Conservation (phyloP, 1,140 invertebrate species). For the Mylabris phalerata region DNA sequence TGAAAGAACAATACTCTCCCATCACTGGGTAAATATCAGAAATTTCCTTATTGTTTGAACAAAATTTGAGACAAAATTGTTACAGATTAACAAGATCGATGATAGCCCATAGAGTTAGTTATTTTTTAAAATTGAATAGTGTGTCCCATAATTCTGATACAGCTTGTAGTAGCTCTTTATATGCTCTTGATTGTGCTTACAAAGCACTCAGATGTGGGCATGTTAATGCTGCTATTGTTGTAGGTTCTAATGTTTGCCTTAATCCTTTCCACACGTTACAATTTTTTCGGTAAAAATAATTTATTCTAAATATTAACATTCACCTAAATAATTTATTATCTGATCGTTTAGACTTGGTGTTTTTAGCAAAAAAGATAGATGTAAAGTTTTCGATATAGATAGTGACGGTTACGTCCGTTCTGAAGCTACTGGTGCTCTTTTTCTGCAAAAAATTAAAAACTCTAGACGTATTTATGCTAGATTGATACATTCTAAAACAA, state of each 20-base stretch:
- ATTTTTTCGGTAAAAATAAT: slow-evolving; percentile 53
- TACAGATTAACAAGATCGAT: slow-evolving; percentile 37
- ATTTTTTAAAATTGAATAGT: slow-evolving; percentile 60
- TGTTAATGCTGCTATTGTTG: slow-evolving; percentile 83
- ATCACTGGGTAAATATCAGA: background rate
- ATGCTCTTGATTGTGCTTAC: slow-evolving; percentile 78
- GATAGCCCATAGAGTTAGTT: slow-evolving; percentile 85
- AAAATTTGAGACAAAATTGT: background rate
- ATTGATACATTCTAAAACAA: slow-evolving; percentile 55
- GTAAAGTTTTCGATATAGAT: slow-evolving; percentile 83
- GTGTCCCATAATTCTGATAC: slow-evolving; percentile 82
- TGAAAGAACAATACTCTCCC: background rate
- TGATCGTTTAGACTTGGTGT: slow-evolving; percentile 63
- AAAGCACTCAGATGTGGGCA: slow-evolving; percentile 64
- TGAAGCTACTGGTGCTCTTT: slow-evolving; percentile 70
- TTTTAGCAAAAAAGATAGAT: slow-evolving; percentile 74
- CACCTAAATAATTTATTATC: background rate
- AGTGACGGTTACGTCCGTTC: slow-evolving; percentile 69
- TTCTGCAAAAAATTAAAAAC: slow-evolving; percentile 73
- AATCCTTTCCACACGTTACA: slow-evolving; percentile 81
- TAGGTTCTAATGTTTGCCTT: slow-evolving; percentile 74
- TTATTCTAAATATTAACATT: background rate
- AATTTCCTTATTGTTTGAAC: background rate
- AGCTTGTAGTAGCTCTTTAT: slow-evolving; percentile 83
- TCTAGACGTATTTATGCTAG: slow-evolving; percentile 67